A percentile compares a stretch with the other conserved stretches of the same genome.
Evolutionary conservation across 37 sponge, comb jelly and placozoan species (phyloP).

Genomic region (Haliclona indistincta): DNA sequence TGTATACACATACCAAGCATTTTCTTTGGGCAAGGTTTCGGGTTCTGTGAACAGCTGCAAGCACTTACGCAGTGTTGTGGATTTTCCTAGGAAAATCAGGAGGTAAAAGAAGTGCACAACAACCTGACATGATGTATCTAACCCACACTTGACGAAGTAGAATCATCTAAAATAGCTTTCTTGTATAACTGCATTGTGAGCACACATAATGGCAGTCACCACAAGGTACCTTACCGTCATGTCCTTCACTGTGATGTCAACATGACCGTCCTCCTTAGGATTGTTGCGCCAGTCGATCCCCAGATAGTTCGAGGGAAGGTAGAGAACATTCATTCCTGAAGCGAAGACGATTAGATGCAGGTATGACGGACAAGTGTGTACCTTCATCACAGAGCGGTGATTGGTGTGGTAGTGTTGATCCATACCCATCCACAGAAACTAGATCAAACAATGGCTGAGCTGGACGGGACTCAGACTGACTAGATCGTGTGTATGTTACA

Average conservation of each 20-base stretch:
- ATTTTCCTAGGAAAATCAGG: background rate
- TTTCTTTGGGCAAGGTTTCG: constrained; percentile 70
- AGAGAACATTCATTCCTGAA: too few relatives aligned
- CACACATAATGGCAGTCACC: background rate
- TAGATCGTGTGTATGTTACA: background rate
- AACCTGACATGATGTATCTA: background rate
- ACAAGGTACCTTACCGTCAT: constrained; percentile 21
- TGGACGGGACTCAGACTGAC: background rate
- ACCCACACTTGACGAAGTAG: background rate
- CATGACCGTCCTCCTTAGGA: constrained; percentile 8
- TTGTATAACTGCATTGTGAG: background rate
- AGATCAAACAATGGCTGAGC: constrained; percentile 19
- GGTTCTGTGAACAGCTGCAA: constrained; percentile 86
- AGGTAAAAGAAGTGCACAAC: background rate
- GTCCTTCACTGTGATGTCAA: constrained; percentile 40
- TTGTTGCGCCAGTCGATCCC: constrained; percentile 83
- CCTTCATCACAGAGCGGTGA: constrained; percentile 16
- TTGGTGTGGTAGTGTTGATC: background rate
- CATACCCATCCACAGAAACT: constrained; percentile 35
- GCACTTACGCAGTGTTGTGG: constrained; percentile 63
- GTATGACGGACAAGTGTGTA: too few relatives aligned
- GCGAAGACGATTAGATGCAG: too few relatives aligned
- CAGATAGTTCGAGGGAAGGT: constrained; percentile 52
- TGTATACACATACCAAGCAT: constrained; percentile 71
- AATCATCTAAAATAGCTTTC: background rate